A percentile compares a stretch with the other conserved stretches of the same genome.
Conservation (phyloP, 2,888 invertebrate species). For the Orchesellides sinensis region DNA sequence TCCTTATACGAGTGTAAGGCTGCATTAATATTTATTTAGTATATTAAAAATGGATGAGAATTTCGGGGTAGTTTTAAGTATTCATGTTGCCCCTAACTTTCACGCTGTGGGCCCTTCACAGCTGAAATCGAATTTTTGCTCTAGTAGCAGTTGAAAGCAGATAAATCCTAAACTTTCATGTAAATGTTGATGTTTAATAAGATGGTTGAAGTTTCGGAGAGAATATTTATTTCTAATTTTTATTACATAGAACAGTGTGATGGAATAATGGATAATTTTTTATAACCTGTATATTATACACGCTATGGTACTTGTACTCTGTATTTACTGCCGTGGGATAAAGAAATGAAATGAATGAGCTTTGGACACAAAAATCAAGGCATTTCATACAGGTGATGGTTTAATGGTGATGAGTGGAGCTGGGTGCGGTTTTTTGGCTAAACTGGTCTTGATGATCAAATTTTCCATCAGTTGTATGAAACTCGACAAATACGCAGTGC, state of each 20-base stretch:
- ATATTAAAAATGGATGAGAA: too few species aligned
- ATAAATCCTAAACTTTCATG: too few species aligned
- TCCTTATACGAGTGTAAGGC: too few species aligned
- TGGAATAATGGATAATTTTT: slow-evolving; percentile 13
- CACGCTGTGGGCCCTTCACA: too few species aligned
- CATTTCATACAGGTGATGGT: slow-evolving; percentile 62
- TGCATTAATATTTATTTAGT: too few species aligned
- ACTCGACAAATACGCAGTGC: slow-evolving; percentile 41
- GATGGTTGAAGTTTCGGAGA: background rate
- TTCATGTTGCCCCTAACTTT: too few species aligned
- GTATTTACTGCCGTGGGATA: slow-evolving; percentile 58
- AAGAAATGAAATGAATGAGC: slow-evolving; percentile 61
- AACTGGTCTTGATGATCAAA: slow-evolving; percentile 66
- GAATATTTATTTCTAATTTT: slow-evolving; percentile 19
- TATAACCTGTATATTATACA: background rate
- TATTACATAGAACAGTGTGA: background rate
- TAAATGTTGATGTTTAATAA: background rate
- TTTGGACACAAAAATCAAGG: slow-evolving; percentile 52
- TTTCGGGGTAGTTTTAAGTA: too few species aligned
- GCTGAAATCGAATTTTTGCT: too few species aligned
- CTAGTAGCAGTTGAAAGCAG: too few species aligned
- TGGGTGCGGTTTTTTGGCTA: slow-evolving; percentile 66
- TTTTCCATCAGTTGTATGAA: slow-evolving; percentile 25
- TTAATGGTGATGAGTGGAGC: slow-evolving; percentile 69
- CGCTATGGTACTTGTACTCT: background rate